These are phyloP conservation scores for Thamnophis elegans DNA, from an alignment of 2,797 vertebrate species.

Conservation along the genomic window DNA sequence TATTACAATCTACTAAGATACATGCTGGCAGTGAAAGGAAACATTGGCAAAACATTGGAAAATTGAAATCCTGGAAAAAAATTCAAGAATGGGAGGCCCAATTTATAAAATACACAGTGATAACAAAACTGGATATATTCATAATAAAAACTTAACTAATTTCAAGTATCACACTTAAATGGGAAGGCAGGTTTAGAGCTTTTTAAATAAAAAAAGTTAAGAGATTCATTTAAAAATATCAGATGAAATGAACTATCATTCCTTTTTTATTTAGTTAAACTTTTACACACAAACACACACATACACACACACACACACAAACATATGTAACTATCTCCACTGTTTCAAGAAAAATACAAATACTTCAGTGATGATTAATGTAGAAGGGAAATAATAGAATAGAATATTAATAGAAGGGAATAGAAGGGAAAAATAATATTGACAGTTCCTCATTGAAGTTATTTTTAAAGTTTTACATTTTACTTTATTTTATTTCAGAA, in stretches of 20 bases:
- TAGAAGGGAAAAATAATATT: background rate
- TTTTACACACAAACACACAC: background rate
- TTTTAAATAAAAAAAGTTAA: background rate
- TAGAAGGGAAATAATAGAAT: too few relatives aligned
- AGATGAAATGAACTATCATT: background rate
- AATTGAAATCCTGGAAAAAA: background rate
- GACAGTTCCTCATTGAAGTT: background rate
- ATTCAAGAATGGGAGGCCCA: background rate
- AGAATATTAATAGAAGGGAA: too few relatives aligned
- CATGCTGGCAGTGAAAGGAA: background rate
- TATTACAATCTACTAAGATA: background rate
- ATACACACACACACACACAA: too few relatives aligned
- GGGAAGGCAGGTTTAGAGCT: background rate
- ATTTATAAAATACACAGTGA: background rate
- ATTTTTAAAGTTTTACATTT: background rate
- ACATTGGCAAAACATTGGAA: background rate
- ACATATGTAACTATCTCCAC: background rate
- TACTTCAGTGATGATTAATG: background rate
- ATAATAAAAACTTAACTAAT: background rate
- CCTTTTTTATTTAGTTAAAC: background rate
- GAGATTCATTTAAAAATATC: background rate
- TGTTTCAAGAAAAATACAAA: background rate
- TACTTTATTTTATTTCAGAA: background rate
- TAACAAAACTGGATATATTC: background rate
- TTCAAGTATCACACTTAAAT: background rate